Base-by-base conservation (phyloP, 1,140 invertebrate species). In the Brachionus koreanus region DNA sequence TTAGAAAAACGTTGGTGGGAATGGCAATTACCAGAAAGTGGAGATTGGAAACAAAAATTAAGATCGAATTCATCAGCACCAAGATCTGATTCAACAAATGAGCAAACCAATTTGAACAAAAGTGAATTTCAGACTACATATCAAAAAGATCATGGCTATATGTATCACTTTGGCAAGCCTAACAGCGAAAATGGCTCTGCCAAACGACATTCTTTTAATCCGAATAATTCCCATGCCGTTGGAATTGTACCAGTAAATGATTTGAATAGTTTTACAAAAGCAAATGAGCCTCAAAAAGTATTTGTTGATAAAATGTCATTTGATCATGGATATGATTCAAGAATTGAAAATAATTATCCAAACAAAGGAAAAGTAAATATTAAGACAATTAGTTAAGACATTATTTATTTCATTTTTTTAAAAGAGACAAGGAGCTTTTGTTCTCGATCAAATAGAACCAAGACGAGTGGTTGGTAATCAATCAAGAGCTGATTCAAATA, bases 301-400 rank as follows among this genome's bases (percentile, higher is more conserved):
- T 79, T 52, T 79, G 76, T 65, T 23, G 76, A 79, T 43, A 79
- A 79, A 23, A 79, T 79, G 76, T 79, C 76, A 5, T 79, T 79
- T 61, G 76, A 79, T 23, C 76, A 79, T 25, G 49, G 33, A 29
- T 79, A 79, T 43, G 76, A 79, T 23, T 61, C 49, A 5, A 57
- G 76, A 23, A 39, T 29, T 25, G 76, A 57, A 29, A 79, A 61
- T 23, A 79, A 79, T 79, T 79, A 79, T 65, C 76, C 76, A 10
- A 79, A 61, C 13, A 57, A 33, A 79, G 76, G 76, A 39, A 57
- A 79, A 43, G 74, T 77, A 77, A 52, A 10, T 37, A 7, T 2
- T 9, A 25, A 69, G 9, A 19, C 0, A n/a, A 16, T 19, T 19
- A 5, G 0, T 39, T 37, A 19, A 9, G 7, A 16, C 42, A 10